Evolutionary conservation across 1,140 invertebrate genomes (phyloP).

Genomic region (Hetaerina americana): DNA sequence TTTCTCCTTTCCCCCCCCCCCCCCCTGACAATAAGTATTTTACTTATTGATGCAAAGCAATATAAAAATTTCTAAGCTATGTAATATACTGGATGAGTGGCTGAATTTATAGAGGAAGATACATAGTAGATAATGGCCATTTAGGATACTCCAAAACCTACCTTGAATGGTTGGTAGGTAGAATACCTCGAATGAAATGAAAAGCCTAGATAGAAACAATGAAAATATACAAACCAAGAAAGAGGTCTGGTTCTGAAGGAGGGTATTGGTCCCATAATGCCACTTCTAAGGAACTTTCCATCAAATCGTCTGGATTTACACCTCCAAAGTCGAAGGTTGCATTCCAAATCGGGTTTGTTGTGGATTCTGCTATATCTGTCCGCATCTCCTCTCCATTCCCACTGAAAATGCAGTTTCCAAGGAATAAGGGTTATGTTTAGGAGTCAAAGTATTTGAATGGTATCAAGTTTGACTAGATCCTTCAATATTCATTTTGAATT

Average conservation of each 20-base stretch:
- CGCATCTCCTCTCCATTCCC: slow-evolving; percentile 32
- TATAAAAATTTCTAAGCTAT: too few relatives aligned
- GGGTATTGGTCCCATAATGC: slow-evolving; percentile 76
- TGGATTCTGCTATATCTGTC: slow-evolving; percentile 67
- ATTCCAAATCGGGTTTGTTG: slow-evolving; percentile 79
- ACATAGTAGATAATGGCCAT: too few relatives aligned
- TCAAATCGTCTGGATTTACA: slow-evolving; percentile 58
- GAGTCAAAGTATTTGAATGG: neutral
- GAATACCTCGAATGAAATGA: too few relatives aligned
- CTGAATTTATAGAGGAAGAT: too few relatives aligned
- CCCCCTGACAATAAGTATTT: too few relatives aligned
- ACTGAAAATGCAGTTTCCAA: neutral
- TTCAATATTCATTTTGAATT: too few relatives aligned
- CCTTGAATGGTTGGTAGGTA: too few relatives aligned
- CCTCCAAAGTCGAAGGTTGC: slow-evolving; percentile 70
- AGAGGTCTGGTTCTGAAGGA: slow-evolving; percentile 57
- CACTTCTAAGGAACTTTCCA: slow-evolving; percentile 66
- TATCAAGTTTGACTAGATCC: neutral
- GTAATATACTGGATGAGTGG: too few relatives aligned
- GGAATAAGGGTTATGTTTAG: neutral
- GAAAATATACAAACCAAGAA: slow-evolving; percentile 44
- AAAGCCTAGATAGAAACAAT: too few relatives aligned
- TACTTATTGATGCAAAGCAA: too few relatives aligned
- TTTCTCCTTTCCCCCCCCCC: too few relatives aligned
- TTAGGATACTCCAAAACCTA: too few relatives aligned